Conservation (phyloP, 2,888 invertebrate genomes). For the Mantis religiosa region DNA sequence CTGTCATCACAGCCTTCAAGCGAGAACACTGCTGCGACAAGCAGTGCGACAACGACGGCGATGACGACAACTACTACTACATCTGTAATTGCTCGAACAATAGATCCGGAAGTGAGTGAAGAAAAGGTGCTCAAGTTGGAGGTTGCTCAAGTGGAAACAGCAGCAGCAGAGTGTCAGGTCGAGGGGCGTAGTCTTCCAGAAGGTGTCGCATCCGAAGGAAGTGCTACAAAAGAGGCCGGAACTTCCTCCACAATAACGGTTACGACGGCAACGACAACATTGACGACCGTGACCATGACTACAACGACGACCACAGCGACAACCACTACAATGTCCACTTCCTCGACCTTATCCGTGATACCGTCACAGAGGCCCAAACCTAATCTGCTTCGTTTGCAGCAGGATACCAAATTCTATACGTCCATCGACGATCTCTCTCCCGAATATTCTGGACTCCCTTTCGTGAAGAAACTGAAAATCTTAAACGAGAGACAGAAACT, state of each 20-base stretch:
- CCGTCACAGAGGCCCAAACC: slow-evolving; percentile 20
- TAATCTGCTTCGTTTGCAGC: slow-evolving; percentile 25
- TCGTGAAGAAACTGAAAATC: slow-evolving; percentile 84
- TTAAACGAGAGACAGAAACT: slow-evolving; percentile 83
- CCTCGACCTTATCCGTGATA: not conserved
- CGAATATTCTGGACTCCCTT: slow-evolving; percentile 79
- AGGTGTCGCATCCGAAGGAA: not conserved
- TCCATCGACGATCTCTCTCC: slow-evolving; percentile 85
- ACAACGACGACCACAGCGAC: not conserved
- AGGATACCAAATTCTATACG: slow-evolving; percentile 61
- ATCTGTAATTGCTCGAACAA: not conserved
- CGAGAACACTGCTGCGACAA: not conserved
- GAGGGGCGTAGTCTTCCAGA: not conserved
- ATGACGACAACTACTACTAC: not conserved
- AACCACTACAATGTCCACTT: too few species aligned
- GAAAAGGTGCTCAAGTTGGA: not conserved
- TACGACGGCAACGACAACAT: not conserved
- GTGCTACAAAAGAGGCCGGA: not conserved
- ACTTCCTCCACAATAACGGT: not conserved
- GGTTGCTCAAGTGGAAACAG: not conserved
- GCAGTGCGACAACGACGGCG: not conserved
- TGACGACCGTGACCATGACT: not conserved
- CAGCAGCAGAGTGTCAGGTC: not conserved
- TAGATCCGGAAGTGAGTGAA: not conserved
- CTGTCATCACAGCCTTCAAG: not conserved